These are phyloP conservation scores for Gallinago undulata DNA, from an alignment of 2,113 vertebrate genomes.

Conservation along the genomic window DNA sequence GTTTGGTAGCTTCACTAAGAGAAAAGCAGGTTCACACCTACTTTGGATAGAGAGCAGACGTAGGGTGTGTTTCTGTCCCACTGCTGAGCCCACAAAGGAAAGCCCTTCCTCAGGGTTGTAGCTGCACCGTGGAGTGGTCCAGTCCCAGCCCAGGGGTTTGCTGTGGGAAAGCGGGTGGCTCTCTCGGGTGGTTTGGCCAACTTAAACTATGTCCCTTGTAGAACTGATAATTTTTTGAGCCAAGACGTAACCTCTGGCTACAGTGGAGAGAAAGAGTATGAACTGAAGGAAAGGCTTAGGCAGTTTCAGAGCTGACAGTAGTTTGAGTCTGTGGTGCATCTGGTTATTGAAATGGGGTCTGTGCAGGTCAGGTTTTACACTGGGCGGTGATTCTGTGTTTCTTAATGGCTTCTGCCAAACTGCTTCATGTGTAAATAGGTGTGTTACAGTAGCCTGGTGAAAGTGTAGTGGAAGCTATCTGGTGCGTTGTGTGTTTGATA, in stretches of 20 bases:
- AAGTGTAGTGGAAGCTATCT: not conserved
- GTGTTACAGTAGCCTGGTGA: not conserved
- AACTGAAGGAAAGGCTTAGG: not conserved
- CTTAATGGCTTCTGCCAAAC: not conserved
- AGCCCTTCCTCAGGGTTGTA: not conserved
- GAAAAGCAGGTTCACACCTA: not conserved
- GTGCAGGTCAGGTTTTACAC: not conserved
- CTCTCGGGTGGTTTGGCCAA: not conserved
- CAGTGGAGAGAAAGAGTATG: not conserved
- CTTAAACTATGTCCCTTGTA: not conserved
- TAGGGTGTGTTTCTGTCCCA: not conserved
- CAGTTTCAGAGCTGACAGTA: not conserved
- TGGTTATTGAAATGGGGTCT: not conserved
- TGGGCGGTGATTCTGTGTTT: not conserved
- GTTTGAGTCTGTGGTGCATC: not conserved
- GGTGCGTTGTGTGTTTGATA: not conserved
- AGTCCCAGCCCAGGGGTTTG: not conserved
- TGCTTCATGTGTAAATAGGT: not conserved
- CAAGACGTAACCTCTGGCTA: not conserved
- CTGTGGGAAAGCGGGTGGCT: not conserved
- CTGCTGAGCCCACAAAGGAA: not conserved
- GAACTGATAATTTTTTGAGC: not conserved
- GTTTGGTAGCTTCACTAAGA: not conserved
- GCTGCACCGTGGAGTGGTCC: not conserved
- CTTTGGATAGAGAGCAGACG: not conserved